Conservation (phyloP, 2,888 invertebrate species). For the Drosophila nr. fundita region DNA sequence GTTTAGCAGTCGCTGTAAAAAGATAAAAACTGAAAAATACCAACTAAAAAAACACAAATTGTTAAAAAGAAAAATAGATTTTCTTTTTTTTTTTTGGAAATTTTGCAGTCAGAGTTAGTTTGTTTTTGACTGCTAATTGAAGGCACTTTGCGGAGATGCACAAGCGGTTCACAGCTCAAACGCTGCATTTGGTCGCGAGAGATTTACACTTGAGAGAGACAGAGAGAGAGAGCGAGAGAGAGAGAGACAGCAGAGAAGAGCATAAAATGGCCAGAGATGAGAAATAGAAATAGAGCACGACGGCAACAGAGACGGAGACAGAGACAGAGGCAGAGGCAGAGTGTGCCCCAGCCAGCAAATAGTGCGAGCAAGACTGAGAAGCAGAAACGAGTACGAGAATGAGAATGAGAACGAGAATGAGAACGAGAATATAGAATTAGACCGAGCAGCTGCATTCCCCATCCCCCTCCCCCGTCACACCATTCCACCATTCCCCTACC, state of each 20-base stretch:
- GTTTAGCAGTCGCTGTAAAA: not conserved
- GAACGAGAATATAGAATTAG: not conserved
- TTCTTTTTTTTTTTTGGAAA: not conserved
- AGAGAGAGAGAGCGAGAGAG: not conserved
- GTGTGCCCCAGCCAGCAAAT: not conserved
- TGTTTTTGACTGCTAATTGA: not conserved
- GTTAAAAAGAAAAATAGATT: not conserved
- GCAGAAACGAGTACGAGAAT: not conserved
- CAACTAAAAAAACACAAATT: not conserved
- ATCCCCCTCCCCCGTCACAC: not conserved
- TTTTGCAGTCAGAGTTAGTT: not conserved
- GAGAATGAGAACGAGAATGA: not conserved
- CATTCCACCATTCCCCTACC: not conserved
- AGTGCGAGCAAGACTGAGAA: not conserved
- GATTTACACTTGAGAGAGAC: conserved; percentile 6
- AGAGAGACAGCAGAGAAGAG: not conserved
- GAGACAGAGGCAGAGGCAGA: not conserved
- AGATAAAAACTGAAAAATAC: not conserved
- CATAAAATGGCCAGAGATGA: conserved; percentile 12
- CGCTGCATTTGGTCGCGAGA: conserved; percentile 23
- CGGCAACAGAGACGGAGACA: conserved; percentile 1
- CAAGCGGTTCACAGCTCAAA: conserved; percentile 14
- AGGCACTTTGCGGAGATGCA: conserved; percentile 6
- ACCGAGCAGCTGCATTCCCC: conserved; percentile 12
- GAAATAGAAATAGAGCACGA: conserved; percentile 7